These are phyloP conservation scores for Tiaroga cobitis DNA, from an alignment of 2,797 vertebrate genomes.

Conservation along the genomic window DNA sequence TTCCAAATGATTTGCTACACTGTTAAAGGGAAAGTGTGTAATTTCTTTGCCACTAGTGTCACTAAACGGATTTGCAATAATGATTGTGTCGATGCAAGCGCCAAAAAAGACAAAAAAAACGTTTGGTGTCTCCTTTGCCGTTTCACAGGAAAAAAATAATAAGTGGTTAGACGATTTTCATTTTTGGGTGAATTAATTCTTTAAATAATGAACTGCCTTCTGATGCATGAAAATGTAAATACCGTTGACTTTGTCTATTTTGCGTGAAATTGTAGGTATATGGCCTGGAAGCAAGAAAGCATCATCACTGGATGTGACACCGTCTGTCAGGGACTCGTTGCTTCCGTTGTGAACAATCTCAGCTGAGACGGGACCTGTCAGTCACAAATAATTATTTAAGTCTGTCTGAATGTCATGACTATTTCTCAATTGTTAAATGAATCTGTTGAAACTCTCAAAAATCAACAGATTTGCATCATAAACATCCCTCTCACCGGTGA, in stretches of 20 bases:
- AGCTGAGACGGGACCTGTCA: conserved; percentile 45
- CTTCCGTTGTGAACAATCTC: conserved; percentile 57
- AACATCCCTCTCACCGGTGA: conserved; percentile 38
- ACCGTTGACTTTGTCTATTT: conserved; percentile 58
- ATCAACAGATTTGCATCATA: neutral
- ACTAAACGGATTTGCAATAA: neutral
- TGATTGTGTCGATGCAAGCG: neutral
- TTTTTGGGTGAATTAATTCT: neutral
- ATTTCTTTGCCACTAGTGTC: neutral
- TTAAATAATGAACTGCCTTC: neutral
- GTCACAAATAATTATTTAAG: conserved; percentile 28
- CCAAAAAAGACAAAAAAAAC: too few species aligned
- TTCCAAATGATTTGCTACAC: neutral
- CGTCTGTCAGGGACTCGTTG: conserved; percentile 61
- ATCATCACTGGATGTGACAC: conserved; percentile 62
- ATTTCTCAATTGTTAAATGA: too few species aligned
- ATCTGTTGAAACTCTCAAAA: neutral
- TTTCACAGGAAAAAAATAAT: neutral
- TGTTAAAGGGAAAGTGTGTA: neutral
- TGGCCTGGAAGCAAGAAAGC: conserved; percentile 63
- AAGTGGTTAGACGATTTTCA: neutral
- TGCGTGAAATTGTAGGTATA: conserved; percentile 33
- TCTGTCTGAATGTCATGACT: neutral
- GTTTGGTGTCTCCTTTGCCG: neutral
- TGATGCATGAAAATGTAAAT: neutral